Evolutionary conservation across 92 coral and sea anemone genomes (phyloP).

Genomic region (Heliopora coerulea): DNA sequence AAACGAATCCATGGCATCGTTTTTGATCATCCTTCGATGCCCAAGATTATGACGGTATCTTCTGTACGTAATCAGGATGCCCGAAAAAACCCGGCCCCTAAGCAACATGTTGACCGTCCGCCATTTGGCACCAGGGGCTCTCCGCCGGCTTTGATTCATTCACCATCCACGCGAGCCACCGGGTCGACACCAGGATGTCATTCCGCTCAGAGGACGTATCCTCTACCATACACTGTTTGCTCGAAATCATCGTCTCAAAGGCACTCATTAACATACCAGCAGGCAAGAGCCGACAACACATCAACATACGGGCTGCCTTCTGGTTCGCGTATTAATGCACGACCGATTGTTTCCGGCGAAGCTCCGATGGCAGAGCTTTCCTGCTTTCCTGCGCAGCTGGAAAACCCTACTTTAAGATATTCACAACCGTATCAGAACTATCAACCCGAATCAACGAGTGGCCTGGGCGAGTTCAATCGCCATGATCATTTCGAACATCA

Average conservation of each 20-base stretch:
- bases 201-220: background rate
- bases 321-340: background rate
- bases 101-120: too few relatives aligned
- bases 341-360: background rate
- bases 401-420: background rate
- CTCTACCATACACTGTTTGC: background rate
- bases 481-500: too few relatives aligned
- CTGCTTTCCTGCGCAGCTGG: background rate
- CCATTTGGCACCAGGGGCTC: background rate
- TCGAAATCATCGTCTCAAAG: background rate
- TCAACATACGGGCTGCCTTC: background rate
- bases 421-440: background rate
- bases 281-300: background rate
- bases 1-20: slow-evolving; percentile 34
- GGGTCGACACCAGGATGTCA: background rate
- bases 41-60: slow-evolving; percentile 26
- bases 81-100: background rate
- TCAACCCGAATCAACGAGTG: background rate
- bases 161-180: slow-evolving; percentile 1
- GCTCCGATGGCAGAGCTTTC: background rate
- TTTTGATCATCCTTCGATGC: slow-evolving; percentile 43
- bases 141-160: slow-evolving; percentile 28
- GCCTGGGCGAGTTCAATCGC: too few relatives aligned
- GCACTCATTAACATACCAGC: background rate
- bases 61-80: background rate